phyloP scores from a whole-genome alignment of 1,140 invertebrate species.

The Brachionus calyciflorus region DNA sequence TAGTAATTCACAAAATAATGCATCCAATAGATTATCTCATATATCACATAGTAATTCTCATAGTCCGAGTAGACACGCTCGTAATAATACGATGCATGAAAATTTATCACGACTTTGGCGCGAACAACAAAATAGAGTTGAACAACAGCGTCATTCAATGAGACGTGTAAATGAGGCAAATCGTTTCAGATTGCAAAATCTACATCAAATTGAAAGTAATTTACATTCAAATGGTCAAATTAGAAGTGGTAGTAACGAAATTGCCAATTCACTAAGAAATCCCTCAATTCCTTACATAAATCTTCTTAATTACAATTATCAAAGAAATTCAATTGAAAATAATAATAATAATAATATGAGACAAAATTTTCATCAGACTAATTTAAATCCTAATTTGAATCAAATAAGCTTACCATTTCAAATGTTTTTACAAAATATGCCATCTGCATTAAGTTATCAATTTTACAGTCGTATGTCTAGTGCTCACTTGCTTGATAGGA shows the following conservation, averaged over 20 bases:
- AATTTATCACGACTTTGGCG: constrained; percentile 11
- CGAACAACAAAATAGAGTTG: constrained; percentile 27
- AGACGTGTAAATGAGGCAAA: not conserved
- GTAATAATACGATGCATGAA: not conserved
- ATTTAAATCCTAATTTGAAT: not conserved
- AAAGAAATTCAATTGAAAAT: too few relatives aligned
- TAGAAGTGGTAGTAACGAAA: too few relatives aligned
- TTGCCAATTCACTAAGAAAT: too few relatives aligned
- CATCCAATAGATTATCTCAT: too few relatives aligned
- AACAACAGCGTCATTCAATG: constrained; percentile 13
- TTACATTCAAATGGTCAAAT: too few relatives aligned
- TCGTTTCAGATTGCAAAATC: not conserved
- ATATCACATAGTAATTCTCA: not conserved
- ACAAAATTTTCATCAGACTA: not conserved
- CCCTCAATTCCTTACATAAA: too few relatives aligned
- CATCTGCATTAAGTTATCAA: not conserved
- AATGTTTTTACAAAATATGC: not conserved
- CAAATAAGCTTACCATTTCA: not conserved
- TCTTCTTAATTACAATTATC: too few relatives aligned
- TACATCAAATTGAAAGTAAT: not conserved
- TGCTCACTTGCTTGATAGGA: constrained; percentile 16
- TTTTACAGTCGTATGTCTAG: not conserved
- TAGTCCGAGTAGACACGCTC: not conserved
- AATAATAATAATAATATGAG: too few relatives aligned
- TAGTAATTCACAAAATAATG: too few relatives aligned